Evolutionary conservation across 2,113 vertebrate species (phyloP), one percentile per base, ranked within the genome.

Genomic region (Zapus hudsonius): DNA sequence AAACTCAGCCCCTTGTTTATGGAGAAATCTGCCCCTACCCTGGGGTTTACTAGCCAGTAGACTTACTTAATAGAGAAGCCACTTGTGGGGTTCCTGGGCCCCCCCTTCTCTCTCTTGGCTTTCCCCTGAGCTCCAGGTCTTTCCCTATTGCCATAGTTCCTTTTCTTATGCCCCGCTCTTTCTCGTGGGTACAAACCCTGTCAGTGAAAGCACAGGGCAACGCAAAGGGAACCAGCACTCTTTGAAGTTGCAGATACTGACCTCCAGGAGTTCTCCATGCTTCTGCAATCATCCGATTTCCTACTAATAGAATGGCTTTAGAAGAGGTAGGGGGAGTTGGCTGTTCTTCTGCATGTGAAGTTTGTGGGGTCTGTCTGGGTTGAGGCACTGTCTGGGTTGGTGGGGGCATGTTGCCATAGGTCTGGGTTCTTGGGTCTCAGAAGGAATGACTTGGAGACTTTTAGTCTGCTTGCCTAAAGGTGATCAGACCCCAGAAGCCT

Each of bases 341-440:
- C 6, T 31, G 29, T 55, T 17, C 19, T 10, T 47, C 47, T 33
- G 38, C 3, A 12, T 13, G 66, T 12, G 6, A 13, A 23, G 36
- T 9, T 86, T 11, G 7, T 10, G 40, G 31, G 59, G 8, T 31
- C 38, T 29, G 57, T 25, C 52, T 52, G 52, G 52, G 52, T 52
- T 61, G 7, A 16, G 27, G 80, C 40, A 19, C 73, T 2, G 1
- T 6, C 64, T 70, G 40, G 44, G 7, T 20, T 69, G 57, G 31
- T n/a, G 16, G 12, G 5, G 2, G 0, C 0, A 11, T 31, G 10
- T 80, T 42, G 33, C 57, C 47, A 8, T 44, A 29, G 63, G 36
- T 19, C 63, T 72, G 52, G n/a, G 22, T 38, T 72, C 31, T 67
- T 27, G 69, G 33, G 29, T 84, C 64, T 85, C 57, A 36, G 66